phyloP scores from a whole-genome alignment of 2,888 invertebrate species.

The Tetranychus piercei region DNA sequence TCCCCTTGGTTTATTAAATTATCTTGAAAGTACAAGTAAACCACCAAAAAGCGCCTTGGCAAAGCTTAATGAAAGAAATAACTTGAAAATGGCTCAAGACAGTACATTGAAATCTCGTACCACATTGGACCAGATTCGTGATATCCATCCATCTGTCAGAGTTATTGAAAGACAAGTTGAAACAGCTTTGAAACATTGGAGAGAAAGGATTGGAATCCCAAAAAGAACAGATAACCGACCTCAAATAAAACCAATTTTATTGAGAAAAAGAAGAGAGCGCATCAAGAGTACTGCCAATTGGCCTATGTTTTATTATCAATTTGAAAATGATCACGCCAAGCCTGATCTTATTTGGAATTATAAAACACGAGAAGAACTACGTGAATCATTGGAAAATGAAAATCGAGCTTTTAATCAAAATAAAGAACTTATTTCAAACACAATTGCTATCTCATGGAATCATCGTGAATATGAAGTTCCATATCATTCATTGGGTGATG shows the following conservation, averaged over 20 bases:
- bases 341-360: conserved; percentile 98
- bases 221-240: conserved; percentile 32
- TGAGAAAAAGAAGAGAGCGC: conserved; percentile 69
- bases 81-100: conserved; percentile 62
- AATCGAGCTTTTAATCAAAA: conserved; percentile 71
- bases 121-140: conserved; percentile 20
- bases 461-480: conserved; percentile 87
- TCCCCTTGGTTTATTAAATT: conserved; percentile 74
- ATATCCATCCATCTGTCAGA: conserved; percentile 25
- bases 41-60: conserved; percentile 48
- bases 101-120: conserved; percentile 20
- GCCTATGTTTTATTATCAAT: conserved; percentile 84
- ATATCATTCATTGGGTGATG: conserved; percentile 82
- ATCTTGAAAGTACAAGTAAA: conserved; percentile 65
- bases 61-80: conserved; percentile 50
- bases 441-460: conserved; percentile 74
- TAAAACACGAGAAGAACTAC: conserved; percentile 87
- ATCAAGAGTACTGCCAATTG: conserved; percentile 75
- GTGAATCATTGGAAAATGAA: conserved; percentile 78
- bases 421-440: conserved; percentile 51
- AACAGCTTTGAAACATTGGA: conserved; percentile 54
- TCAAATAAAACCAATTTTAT: conserved; percentile 66
- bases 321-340: conserved; percentile 75
- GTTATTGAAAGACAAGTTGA: conserved; percentile 34
- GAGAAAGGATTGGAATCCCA: conserved; percentile 41